These are phyloP conservation scores for Hippocampus kuda DNA, from an alignment of 2,797 vertebrate species.

Conservation along the genomic window DNA sequence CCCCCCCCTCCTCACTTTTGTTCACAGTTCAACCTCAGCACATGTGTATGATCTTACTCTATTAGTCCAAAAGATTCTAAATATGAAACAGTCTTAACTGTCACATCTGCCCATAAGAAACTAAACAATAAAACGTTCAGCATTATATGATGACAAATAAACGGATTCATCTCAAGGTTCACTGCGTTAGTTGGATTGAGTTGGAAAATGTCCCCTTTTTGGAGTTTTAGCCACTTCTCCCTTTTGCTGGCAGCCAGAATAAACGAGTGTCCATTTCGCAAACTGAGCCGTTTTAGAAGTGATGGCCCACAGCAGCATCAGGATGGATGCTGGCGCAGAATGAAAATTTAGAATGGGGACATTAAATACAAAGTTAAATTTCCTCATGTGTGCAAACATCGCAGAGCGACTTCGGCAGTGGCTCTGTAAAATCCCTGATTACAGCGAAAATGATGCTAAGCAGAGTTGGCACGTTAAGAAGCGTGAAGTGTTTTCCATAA, in stretches of 20 bases:
- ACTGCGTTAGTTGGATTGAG: neutral
- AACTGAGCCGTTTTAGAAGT: conserved; percentile 38
- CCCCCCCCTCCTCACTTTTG: too few species aligned
- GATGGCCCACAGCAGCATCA: conserved; percentile 26
- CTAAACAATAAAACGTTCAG: neutral
- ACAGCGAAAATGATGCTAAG: conserved; percentile 34
- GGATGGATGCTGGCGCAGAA: conserved; percentile 36
- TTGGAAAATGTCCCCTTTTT: conserved; percentile 21
- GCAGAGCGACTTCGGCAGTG: conserved; percentile 25
- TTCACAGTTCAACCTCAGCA: too few species aligned
- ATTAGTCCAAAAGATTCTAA: too few species aligned
- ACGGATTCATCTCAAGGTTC: too few species aligned
- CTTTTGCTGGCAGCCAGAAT: conserved; percentile 35
- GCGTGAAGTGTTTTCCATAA: conserved; percentile 40
- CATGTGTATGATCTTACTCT: too few species aligned
- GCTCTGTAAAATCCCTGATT: conserved; percentile 29
- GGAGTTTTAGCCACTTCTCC: conserved; percentile 12
- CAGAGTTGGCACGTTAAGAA: conserved; percentile 20
- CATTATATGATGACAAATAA: neutral
- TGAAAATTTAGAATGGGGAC: conserved; percentile 33
- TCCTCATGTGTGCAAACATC: conserved; percentile 25
- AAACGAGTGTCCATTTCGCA: conserved; percentile 31
- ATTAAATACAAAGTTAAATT: conserved; percentile 37
- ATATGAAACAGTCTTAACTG: neutral
- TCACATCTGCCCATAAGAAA: neutral